Evolutionary conservation across 2,888 invertebrate species (phyloP), one percentile per base, ranked within the genome.

Genomic region (Boloria selene): DNA sequence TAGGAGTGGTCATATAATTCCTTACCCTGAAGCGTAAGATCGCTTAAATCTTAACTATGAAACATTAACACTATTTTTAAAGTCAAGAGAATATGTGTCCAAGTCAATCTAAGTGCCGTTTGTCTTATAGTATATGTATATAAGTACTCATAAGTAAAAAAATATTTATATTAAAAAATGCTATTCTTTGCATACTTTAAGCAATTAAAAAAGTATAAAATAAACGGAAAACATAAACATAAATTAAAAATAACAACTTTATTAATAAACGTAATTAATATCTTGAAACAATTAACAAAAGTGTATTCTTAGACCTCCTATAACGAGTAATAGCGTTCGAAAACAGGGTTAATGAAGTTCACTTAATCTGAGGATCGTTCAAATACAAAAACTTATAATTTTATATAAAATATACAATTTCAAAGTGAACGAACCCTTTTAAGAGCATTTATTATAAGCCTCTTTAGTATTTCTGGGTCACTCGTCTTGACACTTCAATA

Each of bases 331-430:
- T 56, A n/a, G 42, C 16, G 2, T 58, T n/a, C 13, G 2, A 18
- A 16, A 52, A 53, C 49, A 42, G 52, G 47, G 22, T 58, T 66
- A 56, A 58, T 52, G 31, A 31, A 58, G 54, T 45, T 65, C 61
- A 54, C 42, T 58, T 52, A 65, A 47, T 42, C 45, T 62, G 45
- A 50, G 62, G 61, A 51, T 62, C 62, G 66, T 38, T 51, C 44
- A 58, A 47, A 45, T 54, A 56, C 47, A 56, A 56, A 66, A 58
- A 58, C 66, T 62, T 66, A 66, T 66, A 66, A 66, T 66, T 66
- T 62, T 53, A 58, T 66, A 52, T 49, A 58, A 47, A 49, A 44
- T 47, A 58, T 58, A 58, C 62, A 56, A 66, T 62, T 52, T 26
- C 52, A 51, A 58, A 58, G 52, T 66, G 42, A 66, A 58, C n/a